A percentile compares a stretch with the other conserved stretches of the same genome.
Evolutionary conservation across 2,888 invertebrate species (phyloP).

Genomic region (Erebia aethiops): DNA sequence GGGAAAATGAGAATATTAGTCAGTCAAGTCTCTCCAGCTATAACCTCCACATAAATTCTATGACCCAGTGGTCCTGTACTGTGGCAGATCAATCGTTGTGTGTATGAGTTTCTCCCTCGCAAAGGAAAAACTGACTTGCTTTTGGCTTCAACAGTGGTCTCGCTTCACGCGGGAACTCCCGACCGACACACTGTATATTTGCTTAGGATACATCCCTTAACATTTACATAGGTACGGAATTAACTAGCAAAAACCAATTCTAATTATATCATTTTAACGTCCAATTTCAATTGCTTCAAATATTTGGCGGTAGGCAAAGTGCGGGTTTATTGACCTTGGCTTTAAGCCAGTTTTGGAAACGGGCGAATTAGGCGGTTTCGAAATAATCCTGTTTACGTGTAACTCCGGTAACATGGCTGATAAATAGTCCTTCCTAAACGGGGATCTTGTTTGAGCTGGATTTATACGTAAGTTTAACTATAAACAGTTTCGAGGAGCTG

Average conservation of each 20-base stretch:
- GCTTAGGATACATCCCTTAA: conserved; percentile 74
- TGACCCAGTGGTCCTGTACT: not conserved
- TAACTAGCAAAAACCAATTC: conserved; percentile 54
- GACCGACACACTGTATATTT: conserved; percentile 74
- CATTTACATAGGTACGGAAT: conserved; percentile 66
- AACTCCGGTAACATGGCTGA: conserved; percentile 39
- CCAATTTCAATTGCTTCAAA: conserved; percentile 52
- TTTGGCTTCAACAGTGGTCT: conserved; percentile 52
- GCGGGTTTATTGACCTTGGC: conserved; percentile 75
- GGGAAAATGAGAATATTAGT: too few species aligned
- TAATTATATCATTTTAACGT: conserved; percentile 51
- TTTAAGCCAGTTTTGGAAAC: conserved; percentile 66
- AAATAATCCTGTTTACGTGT: conserved; percentile 53
- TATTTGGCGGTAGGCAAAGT: conserved; percentile 52
- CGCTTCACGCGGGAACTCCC: conserved; percentile 59
- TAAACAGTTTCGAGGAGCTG: not conserved
- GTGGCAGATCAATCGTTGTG: not conserved
- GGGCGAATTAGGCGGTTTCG: conserved; percentile 60
- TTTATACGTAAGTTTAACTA: conserved; percentile 19
- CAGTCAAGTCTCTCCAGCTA: too few species aligned
- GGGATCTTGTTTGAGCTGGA: conserved; percentile 32
- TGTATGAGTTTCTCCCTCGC: not conserved
- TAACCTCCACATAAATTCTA: too few species aligned
- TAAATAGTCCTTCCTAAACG: conserved; percentile 34
- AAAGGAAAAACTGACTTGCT: conserved; percentile 32